phyloP scores from a whole-genome alignment of 1,140 invertebrate species.

The Ceratina australensis region DNA sequence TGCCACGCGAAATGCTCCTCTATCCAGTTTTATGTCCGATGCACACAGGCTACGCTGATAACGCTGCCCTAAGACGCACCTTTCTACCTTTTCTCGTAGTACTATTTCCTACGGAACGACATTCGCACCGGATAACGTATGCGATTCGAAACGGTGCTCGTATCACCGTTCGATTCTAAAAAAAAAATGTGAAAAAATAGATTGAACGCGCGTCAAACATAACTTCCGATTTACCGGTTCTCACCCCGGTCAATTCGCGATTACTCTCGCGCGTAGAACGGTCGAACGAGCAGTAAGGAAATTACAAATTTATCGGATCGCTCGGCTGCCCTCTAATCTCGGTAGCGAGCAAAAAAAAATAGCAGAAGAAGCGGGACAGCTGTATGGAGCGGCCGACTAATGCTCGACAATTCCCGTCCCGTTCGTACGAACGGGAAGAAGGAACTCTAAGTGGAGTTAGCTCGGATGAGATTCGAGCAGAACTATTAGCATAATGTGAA shows the following conservation, averaged over 20 bases:
- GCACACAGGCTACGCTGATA: slow-evolving; percentile 62
- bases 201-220: no score
- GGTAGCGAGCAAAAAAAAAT: slow-evolving; percentile 25
- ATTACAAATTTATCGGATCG: slow-evolving; percentile 40
- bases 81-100: not conserved
- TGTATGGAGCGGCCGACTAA: not conserved
- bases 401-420: not conserved
- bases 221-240: no score
- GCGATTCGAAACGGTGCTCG: no score
- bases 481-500: slow-evolving; percentile 45
- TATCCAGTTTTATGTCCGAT: slow-evolving; percentile 63
- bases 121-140: no score
- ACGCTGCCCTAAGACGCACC: slow-evolving; percentile 44
- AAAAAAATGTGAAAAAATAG: no score
- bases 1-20: slow-evolving; percentile 65
- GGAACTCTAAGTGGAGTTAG: not conserved
- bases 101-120: no score
- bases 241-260: no score
- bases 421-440: not conserved
- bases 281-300: not conserved
- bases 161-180: not conserved
- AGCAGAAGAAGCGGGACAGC: not conserved
- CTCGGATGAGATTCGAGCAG: slow-evolving; percentile 41
- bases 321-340: slow-evolving; percentile 47
- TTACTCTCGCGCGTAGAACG: no score